A percentile compares a stretch with the other conserved stretches of the same genome.
These are phyloP conservation scores for Apoderus coryli DNA, from an alignment of 2,888 invertebrate species.

Conservation along the genomic window DNA sequence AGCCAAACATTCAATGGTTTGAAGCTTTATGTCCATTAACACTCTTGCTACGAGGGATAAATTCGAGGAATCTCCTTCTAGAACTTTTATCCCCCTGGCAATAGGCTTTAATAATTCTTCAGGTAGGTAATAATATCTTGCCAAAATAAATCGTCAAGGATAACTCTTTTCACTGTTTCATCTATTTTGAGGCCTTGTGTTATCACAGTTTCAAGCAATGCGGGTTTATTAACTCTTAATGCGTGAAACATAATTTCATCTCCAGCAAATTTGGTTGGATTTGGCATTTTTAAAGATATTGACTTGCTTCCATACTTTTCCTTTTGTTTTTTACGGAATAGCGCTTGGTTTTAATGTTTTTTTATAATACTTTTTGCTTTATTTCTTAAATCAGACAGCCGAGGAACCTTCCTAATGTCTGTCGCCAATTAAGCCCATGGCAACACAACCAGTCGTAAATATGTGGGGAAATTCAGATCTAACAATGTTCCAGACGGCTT, in stretches of 20 bases:
- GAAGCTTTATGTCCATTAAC: no score
- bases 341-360: no score
- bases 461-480: conserved; percentile 5
- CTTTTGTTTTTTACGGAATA: conserved; percentile 4
- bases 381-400: conserved; percentile 4
- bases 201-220: no score
- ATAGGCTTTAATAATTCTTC: no score
- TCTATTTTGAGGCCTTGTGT: no score
- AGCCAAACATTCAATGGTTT: no score
- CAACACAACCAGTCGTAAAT: conserved; percentile 4
- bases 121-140: no score
- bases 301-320: conserved; percentile 4
- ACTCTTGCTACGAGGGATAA: no score
- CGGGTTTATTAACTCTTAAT: conserved; percentile 4
- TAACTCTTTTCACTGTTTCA: no score
- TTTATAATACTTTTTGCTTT: conserved; percentile 4
- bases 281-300: conserved; percentile 4
- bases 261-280: conserved; percentile 3
- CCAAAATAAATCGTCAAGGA: no score
- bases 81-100: no score
- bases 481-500: conserved; percentile 4
- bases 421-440: conserved; percentile 3
- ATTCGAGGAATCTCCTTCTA: no score
- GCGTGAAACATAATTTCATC: conserved; percentile 1
- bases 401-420: conserved; percentile 6